Conservation (phyloP, 2,888 invertebrate genomes). For the Lepeophtheirus nordmannii region DNA sequence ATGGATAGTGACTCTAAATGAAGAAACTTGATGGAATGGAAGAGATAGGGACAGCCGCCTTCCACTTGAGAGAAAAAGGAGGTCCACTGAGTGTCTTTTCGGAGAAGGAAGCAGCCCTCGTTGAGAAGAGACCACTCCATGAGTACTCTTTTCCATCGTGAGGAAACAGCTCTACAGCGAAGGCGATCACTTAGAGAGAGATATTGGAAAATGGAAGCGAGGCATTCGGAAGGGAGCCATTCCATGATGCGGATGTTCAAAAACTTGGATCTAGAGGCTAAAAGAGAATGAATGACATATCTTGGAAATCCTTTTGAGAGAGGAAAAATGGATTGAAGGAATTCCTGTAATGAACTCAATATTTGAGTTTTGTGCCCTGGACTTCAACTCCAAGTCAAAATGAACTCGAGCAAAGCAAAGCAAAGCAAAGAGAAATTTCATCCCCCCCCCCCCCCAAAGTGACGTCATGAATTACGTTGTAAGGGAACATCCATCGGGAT, state of each 20-base stretch:
- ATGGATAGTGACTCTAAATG: not conserved
- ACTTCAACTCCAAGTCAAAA: no score
- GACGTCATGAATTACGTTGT: no score
- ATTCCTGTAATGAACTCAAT: no score
- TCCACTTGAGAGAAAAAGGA: not conserved
- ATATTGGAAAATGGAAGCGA: constrained; percentile 1
- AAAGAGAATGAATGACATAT: no score
- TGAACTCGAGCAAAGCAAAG: no score
- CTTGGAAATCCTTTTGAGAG: no score
- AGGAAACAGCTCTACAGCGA: not conserved
- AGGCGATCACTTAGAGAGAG: not conserved
- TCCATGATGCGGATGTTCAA: not conserved
- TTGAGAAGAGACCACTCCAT: not conserved
- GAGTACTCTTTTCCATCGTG: not conserved
- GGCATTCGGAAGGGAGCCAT: not conserved
- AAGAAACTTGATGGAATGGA: not conserved
- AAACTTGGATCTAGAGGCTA: no score
- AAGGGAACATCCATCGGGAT: no score
- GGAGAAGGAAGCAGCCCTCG: not conserved
- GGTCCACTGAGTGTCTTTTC: not conserved
- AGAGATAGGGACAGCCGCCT: not conserved
- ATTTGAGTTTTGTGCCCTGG: no score
- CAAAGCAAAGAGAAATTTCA: no score
- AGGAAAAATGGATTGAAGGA: no score
- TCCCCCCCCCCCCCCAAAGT: no score